Evolutionary conservation across 2,113 vertebrate genomes (phyloP).

Genomic region (Hemiscyllium ocellatum): DNA sequence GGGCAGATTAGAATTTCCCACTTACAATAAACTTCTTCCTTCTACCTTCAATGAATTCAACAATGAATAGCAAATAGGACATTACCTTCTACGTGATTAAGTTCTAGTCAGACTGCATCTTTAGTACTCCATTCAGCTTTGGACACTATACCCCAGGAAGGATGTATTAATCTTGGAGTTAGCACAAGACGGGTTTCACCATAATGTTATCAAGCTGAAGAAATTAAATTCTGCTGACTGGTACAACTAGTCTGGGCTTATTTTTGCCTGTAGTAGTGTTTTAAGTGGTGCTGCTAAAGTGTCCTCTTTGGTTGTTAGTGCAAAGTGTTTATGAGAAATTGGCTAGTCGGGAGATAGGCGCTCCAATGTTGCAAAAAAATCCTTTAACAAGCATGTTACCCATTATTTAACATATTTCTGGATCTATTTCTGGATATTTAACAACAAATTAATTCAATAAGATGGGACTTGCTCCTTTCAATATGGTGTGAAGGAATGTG

Average conservation of each 20-base stretch:
- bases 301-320: neutral
- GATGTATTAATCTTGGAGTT: neutral
- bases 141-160: neutral
- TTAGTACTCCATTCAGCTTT: neutral
- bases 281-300: neutral
- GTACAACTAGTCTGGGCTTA: no score
- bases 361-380: neutral
- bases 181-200: neutral
- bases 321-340: neutral
- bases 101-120: neutral
- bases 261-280: neutral
- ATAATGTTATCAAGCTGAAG: neutral
- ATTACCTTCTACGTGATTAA: neutral
- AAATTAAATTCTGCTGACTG: no score
- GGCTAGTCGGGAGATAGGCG: neutral
- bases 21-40: neutral
- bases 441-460: neutral
- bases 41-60: neutral
- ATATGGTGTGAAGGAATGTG: neutral
- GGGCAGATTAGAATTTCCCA: no score
- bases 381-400: neutral
- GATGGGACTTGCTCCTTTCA: neutral
- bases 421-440: neutral
- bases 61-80: neutral
- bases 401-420: neutral